Base-by-base conservation (phyloP, 2,797 vertebrate genomes). In the Coluber constrictor region DNA sequence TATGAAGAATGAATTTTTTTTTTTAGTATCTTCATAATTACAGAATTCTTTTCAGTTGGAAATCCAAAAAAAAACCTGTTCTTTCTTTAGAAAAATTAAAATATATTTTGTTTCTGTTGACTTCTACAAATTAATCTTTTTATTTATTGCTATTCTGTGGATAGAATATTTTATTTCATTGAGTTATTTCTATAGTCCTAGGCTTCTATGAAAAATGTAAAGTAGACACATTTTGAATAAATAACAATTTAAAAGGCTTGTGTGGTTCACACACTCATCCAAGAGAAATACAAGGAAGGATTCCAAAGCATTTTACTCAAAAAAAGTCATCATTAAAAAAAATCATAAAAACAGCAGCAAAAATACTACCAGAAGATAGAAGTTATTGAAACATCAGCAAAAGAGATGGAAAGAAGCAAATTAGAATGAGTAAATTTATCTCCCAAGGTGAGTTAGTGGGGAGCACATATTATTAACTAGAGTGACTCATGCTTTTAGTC, bases 401-500 rank as follows among this genome's bases (percentile, higher is more conserved):
- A 88, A 88, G 56, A 74, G 86, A 87, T 79, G 56, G 56, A 70
- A 87, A 74, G 87, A 83, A 86, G 88, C 51, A 90, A 93, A 74
- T 87, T 27, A 90, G 51, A 59, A 87, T 47, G 20, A 89, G 23
- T 61, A 90, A 89, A 90, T 89, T 74, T 66, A 87, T 89, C 83
- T 60, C 88, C 87, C 37, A 94, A 91, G 57, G 87, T 88, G 86
- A 86, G 59, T 96, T 93, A 95, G 88, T 93, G 94, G 83, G 96
- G 90, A 94, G 90, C 96, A 96, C 92, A 94, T 87, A 94, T 95
- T 96, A 96, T 95, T 95, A 96, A 96, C 89, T 89, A 94, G 87
- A 92, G 29, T 95, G 95, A 97, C 96, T 97, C 95, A 95, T 93
- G 95, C 88, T 92, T 94, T 94, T 88, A 94, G 61, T 93, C 92